phyloP scores from a whole-genome alignment of 1,140 invertebrate genomes.

The Ruditapes philippinarum region DNA sequence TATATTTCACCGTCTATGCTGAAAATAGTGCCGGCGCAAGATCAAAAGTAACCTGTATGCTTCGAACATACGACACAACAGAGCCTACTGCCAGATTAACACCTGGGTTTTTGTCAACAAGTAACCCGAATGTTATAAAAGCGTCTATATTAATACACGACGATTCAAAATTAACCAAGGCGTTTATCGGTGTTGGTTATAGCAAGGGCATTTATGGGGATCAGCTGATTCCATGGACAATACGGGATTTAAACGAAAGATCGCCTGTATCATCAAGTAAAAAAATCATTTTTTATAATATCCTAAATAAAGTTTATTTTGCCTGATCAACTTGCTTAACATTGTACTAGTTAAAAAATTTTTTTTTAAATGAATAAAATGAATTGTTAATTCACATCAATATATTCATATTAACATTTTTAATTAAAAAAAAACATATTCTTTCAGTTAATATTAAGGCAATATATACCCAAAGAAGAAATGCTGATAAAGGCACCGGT shows the following conservation, averaged over 20 bases:
- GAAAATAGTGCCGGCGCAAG: conserved; percentile 67
- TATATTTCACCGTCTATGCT: conserved; percentile 72
- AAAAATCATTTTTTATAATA: too few relatives aligned
- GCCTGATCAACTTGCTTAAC: too few relatives aligned
- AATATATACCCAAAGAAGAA: too few relatives aligned
- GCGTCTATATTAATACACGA: conserved; percentile 69
- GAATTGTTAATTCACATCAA: too few relatives aligned
- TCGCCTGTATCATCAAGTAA: neutral
- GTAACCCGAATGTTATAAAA: conserved; percentile 64
- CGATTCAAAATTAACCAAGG: conserved; percentile 66
- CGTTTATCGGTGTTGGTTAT: conserved; percentile 63
- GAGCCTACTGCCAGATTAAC: conserved; percentile 68
- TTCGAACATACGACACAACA: conserved; percentile 75
- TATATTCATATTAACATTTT: too few relatives aligned
- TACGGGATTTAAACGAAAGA: conserved; percentile 19
- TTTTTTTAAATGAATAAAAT: too few relatives aligned
- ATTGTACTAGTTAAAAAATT: too few relatives aligned
- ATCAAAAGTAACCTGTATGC: conserved; percentile 60
- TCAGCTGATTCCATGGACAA: conserved; percentile 45
- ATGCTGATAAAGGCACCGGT: too few relatives aligned
- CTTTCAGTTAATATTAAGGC: too few relatives aligned
- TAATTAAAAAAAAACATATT: too few relatives aligned
- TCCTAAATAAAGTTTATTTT: too few relatives aligned
- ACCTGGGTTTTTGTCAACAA: conserved; percentile 66
- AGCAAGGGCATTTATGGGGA: conserved; percentile 66